A percentile compares a stretch with the other conserved stretches of the same genome.
Conservation (phyloP, 64 coral and sea anemone genomes). For the Pocillopora verrucosa region DNA sequence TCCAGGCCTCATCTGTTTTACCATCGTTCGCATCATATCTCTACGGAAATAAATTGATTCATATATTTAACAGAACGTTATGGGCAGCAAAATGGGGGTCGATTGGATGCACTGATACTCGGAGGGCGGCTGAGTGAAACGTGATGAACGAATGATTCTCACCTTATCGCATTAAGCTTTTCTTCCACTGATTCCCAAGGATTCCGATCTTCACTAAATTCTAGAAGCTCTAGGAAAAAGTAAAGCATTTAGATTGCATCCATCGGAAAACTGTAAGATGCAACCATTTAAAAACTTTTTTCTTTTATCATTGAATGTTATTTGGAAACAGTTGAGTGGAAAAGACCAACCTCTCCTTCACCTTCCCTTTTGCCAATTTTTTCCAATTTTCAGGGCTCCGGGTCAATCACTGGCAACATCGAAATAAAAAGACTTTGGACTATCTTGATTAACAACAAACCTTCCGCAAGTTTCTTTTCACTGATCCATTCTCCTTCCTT, state of each 20-base stretch:
- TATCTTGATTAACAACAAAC: slow-evolving; percentile 1
- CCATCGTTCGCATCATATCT: slow-evolving; percentile 78
- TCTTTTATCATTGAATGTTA: too few species aligned
- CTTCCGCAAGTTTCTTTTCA: slow-evolving; percentile 85
- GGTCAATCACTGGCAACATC: neutral
- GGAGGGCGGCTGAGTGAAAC: too few species aligned
- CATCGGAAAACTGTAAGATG: too few species aligned
- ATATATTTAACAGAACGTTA: too few species aligned
- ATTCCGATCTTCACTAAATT: neutral
- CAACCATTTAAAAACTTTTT: too few species aligned
- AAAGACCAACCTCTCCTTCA: too few species aligned
- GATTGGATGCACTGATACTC: neutral
- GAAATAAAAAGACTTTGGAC: neutral
- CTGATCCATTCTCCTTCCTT: slow-evolving; percentile 87
- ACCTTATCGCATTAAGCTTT: slow-evolving; percentile 77
- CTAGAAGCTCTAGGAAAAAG: neutral
- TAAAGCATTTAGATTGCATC: neutral
- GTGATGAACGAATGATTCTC: neutral
- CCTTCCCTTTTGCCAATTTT: too few species aligned
- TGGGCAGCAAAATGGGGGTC: too few species aligned
- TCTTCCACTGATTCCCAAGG: too few species aligned
- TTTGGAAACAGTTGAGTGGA: too few species aligned
- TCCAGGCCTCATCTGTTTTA: slow-evolving; percentile 16
- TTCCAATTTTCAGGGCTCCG: neutral
- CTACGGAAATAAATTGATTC: neutral